A percentile compares a stretch with the other conserved stretches of the same genome.
phyloP scores from a whole-genome alignment of 2,888 invertebrate species.

The Sylvicola fuscatus region DNA sequence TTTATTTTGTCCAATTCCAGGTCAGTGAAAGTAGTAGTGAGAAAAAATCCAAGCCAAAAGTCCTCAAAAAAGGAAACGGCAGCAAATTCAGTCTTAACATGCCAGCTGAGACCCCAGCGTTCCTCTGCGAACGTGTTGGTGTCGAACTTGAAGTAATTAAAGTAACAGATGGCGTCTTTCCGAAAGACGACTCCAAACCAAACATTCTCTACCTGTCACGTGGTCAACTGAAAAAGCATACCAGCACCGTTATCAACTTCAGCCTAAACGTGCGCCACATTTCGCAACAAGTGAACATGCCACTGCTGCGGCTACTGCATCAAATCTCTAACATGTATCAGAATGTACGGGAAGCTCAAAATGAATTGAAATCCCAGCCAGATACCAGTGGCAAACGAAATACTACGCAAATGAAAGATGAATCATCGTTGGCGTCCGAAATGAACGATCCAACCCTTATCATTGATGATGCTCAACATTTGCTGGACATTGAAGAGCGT shows the following conservation, averaged over 20 bases:
- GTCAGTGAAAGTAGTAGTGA: constrained; percentile 2
- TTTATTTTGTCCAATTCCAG: too few species aligned
- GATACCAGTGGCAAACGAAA: constrained; percentile 18
- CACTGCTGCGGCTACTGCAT: constrained; percentile 71
- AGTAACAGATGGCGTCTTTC: constrained; percentile 60
- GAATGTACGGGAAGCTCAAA: constrained; percentile 86
- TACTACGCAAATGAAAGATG: constrained; percentile 30
- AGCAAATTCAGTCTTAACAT: constrained; percentile 21
- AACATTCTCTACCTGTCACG: constrained; percentile 73
- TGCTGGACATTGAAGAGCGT: constrained; percentile 21
- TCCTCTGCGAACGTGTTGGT: constrained; percentile 78
- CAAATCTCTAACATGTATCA: constrained; percentile 97
- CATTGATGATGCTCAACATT: constrained; percentile 13
- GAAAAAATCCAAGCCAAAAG: constrained; percentile 6
- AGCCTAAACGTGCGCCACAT: constrained; percentile 74
- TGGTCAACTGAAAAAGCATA: constrained; percentile 74
- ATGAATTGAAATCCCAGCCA: constrained; percentile 61
- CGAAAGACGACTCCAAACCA: constrained; percentile 60
- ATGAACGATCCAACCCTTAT: constrained; percentile 22
- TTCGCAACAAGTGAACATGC: constrained; percentile 92
- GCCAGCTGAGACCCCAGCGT: constrained; percentile 63
- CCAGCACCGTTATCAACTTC: constrained; percentile 80
- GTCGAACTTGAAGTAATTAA: constrained; percentile 78
- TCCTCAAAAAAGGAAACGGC: constrained; percentile 13
- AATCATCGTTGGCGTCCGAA: constrained; percentile 32